These are phyloP conservation scores for Lepidurus couesii DNA, from an alignment of 1,140 invertebrate genomes.

Conservation along the genomic window DNA sequence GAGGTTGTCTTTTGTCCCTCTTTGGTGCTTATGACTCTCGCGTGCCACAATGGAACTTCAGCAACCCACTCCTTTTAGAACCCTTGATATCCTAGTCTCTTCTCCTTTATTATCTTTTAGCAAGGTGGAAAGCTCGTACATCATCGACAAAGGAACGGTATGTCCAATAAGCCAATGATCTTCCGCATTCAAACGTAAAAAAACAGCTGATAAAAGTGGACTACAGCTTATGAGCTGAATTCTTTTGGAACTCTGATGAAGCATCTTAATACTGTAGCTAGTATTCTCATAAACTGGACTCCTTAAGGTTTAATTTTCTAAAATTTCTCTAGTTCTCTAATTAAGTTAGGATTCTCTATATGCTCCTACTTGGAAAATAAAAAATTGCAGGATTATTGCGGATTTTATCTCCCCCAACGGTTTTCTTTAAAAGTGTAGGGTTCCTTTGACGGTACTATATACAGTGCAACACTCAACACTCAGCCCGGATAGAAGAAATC, in stretches of 20 bases:
- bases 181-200: neutral
- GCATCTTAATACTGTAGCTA: too few relatives aligned
- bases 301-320: too few relatives aligned
- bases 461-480: neutral
- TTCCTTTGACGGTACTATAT: neutral
- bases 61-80: neutral
- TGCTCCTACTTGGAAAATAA: too few relatives aligned
- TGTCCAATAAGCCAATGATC: slow-evolving; percentile 3
- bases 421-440: neutral
- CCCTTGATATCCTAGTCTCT: neutral
- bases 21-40: neutral
- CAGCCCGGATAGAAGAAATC: neutral
- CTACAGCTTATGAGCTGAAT: neutral
- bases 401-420: neutral
- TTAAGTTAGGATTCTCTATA: too few relatives aligned
- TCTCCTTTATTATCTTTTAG: neutral
- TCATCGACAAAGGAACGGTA: neutral
- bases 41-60: neutral
- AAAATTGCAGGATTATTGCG: too few relatives aligned
- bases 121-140: neutral
- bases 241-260: neutral
- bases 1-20: neutral
- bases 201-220: neutral
- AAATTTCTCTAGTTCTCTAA: too few relatives aligned
- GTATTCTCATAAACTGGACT: too few relatives aligned